These are phyloP conservation scores for Sisyra nigra DNA, from an alignment of 2,888 invertebrate species.

Conservation along the genomic window DNA sequence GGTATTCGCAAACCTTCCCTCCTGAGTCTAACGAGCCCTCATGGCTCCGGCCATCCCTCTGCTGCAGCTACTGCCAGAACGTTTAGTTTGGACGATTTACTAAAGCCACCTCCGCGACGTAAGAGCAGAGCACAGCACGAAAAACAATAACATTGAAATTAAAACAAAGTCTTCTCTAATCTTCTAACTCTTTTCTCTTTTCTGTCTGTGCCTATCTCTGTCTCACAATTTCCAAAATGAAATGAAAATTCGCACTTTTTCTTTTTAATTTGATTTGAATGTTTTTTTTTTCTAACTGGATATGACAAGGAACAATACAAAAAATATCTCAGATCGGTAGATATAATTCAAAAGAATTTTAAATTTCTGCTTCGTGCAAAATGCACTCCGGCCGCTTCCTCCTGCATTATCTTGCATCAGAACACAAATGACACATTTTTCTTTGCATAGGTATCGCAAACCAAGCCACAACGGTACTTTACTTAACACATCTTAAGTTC, in stretches of 20 bases:
- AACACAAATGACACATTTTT: too few species aligned
- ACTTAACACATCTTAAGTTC: too few species aligned
- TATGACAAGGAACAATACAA: too few species aligned
- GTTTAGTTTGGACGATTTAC: conserved; percentile 78
- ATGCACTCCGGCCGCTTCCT: too few species aligned
- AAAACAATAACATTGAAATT: background rate
- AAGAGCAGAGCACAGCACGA: conserved; percentile 31
- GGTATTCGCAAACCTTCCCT: conserved; percentile 80
- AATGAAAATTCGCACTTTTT: background rate
- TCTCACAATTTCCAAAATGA: background rate
- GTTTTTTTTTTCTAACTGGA: too few species aligned
- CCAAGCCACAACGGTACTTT: too few species aligned
- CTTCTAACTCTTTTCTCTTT: conserved; percentile 13
- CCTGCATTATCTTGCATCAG: too few species aligned
- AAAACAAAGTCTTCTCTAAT: conserved; percentile 11
- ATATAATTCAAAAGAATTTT: too few species aligned
- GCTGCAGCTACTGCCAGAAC: conserved; percentile 57
- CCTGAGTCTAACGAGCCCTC: conserved; percentile 60
- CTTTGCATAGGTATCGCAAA: too few species aligned
- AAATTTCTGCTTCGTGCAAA: too few species aligned
- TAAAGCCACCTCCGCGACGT: conserved; percentile 70
- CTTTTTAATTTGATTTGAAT: background rate
- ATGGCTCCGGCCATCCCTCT: conserved; percentile 24
- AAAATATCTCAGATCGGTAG: too few species aligned
- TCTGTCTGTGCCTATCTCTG: conserved; percentile 7